Conservation (phyloP, 2,113 vertebrate species). For the Butorides virescens region DNA sequence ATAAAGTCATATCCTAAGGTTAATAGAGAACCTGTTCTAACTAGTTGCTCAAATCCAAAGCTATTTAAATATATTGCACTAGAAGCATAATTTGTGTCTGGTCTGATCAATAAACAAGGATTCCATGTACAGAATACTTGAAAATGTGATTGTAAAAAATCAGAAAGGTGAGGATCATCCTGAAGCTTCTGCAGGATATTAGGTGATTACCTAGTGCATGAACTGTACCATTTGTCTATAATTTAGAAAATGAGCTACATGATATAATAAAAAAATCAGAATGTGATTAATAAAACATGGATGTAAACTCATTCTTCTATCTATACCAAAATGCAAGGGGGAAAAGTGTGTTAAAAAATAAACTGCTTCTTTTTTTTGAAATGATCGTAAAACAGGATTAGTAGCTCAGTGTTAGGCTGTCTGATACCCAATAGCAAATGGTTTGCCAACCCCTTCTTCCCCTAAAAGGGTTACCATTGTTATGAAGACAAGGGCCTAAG, state of each 20-base stretch:
- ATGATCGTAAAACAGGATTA: background rate
- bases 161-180: background rate
- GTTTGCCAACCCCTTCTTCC: background rate
- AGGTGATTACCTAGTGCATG: background rate
- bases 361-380: background rate
- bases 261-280: background rate
- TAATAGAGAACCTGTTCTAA: background rate
- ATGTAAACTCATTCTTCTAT: background rate
- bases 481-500: background rate
- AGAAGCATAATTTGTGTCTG: background rate
- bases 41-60: background rate
- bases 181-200: background rate
- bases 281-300: background rate
- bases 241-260: background rate
- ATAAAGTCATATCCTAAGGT: background rate
- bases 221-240: background rate
- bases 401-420: background rate
- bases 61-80: background rate
- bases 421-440: background rate
- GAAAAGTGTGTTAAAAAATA: background rate
- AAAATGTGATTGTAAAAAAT: background rate
- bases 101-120: background rate
- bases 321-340: background rate
- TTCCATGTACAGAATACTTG: background rate
- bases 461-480: background rate